A percentile compares a stretch with the other conserved stretches of the same genome.
phyloP scores from a whole-genome alignment of 2,113 vertebrate genomes.

The Pelvicachromis taeniatus region DNA sequence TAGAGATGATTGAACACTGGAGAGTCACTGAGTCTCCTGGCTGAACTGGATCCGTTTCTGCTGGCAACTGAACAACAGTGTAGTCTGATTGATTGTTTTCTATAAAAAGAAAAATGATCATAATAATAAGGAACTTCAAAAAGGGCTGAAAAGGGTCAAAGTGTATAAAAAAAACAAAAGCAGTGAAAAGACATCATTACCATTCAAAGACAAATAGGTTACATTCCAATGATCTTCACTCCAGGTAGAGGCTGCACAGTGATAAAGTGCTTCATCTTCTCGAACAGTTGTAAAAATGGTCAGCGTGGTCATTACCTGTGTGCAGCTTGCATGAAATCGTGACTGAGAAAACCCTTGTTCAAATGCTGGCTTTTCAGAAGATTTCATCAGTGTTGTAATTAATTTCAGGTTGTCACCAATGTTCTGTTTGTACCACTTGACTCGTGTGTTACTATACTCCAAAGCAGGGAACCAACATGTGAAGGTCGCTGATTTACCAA shows the following conservation, averaged over 20 bases:
- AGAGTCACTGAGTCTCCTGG: slow-evolving; percentile 28
- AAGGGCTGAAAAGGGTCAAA: not conserved
- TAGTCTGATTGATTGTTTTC: not conserved
- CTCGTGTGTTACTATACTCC: not conserved
- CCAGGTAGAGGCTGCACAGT: not conserved
- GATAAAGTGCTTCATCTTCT: slow-evolving; percentile 26
- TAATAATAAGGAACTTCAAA: not conserved
- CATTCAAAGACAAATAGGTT: slow-evolving; percentile 7
- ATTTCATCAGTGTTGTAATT: not conserved
- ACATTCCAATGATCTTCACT: not conserved
- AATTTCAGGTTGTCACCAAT: not conserved
- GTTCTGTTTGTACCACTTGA: slow-evolving; percentile 35
- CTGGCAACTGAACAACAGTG: not conserved
- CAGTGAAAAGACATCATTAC: not conserved
- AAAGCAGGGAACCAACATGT: not conserved
- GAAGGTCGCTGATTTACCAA: slow-evolving; percentile 7
- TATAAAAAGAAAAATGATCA: not conserved
- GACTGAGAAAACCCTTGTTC: not conserved
- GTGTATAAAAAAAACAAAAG: not conserved
- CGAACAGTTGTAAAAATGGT: not conserved
- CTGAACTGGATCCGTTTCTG: not conserved
- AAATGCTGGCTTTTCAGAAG: not conserved
- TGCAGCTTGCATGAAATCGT: not conserved
- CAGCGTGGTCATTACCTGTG: not conserved
- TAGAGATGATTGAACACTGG: slow-evolving; percentile 23